Percentiles rank a stretch among this genome's conserved stretches.
Evolutionary conservation across 2,888 invertebrate species (phyloP).

Genomic region (Tiliacea citrago): DNA sequence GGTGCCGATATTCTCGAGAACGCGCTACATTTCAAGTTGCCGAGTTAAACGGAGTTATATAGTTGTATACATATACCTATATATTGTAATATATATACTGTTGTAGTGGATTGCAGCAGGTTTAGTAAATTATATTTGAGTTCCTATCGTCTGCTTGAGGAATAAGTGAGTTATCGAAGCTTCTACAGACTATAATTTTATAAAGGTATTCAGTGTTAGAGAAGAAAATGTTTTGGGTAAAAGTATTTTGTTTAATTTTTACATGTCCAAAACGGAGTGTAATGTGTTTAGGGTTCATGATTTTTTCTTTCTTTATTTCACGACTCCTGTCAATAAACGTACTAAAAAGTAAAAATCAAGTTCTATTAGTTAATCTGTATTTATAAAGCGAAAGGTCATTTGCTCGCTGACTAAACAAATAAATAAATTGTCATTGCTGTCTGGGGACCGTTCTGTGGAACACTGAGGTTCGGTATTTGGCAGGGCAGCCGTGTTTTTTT

Average conservation of each 20-base stretch:
- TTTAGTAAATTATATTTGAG: constrained; percentile 50
- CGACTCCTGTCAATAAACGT: no score
- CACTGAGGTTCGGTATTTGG: no score
- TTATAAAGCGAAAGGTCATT: no score
- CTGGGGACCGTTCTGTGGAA: no score
- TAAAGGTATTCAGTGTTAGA: constrained; percentile 12
- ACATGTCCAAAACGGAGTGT: no score
- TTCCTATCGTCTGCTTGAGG: constrained; percentile 27
- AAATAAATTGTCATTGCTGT: no score
- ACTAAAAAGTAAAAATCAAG: no score
- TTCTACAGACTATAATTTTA: constrained; percentile 23
- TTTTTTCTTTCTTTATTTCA: no score
- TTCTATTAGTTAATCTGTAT: no score
- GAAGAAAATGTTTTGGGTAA: background rate
- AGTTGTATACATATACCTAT: constrained; percentile 15
- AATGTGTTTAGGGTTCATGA: no score
- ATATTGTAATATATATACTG: constrained; percentile 12
- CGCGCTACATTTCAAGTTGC: constrained; percentile 67
- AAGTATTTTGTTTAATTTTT: background rate
- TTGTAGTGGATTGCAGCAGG: constrained; percentile 43
- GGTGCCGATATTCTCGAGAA: constrained; percentile 60
- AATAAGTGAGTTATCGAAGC: constrained; percentile 44
- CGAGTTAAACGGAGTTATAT: constrained; percentile 60
- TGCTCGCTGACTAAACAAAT: no score
- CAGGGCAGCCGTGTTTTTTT: no score